Evolutionary conservation across 1,140 invertebrate genomes (phyloP), one percentile per base, ranked within the genome.

Genomic region (Ylistrum balloti): DNA sequence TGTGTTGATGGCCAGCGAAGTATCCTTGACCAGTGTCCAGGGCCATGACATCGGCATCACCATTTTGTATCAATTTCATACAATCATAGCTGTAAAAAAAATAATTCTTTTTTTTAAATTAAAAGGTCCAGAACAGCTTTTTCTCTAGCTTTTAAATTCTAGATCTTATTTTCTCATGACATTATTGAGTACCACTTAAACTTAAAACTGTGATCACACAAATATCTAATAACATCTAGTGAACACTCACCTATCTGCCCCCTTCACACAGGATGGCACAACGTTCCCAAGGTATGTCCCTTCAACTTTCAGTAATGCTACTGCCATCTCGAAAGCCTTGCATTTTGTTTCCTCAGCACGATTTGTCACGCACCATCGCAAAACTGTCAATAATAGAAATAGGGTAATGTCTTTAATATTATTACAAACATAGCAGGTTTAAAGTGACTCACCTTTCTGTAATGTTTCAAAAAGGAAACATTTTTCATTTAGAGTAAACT

Each of bases 11-110:
- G 0, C 99, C 99, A 86, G 98, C 99, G 48, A 98, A 97, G 96
- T 99, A 99, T 20, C 99, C 97, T 97, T 99, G 98, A 33, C 99
- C 99, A 48, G 99, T 97, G 96, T 99, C 99, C 10, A 99, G 95
- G 0, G 97, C 97, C 17, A 99, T 98, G 41, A 99, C 96, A 86
- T 99, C 98, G 0, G 98, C 98, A 93, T 97, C 97, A 93, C 98
- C 97, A 35, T 97, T 96, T 86, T 97, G 97, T 33, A 99, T 97
- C 94, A 97, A 97, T 33, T 97, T 96, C 92, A 98, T 97, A 94
- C 98, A 99, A 48, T 98, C 97, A 86, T 98, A 98, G 88, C 98
- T 94, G 88, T 28, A 93, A 89, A 38, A n/a, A n/a, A n/a, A n/a
- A n/a, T n/a, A n/a, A n/a, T n/a, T n/a, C n/a, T n/a, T n/a, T n/a